Evolutionary conservation across 2,113 vertebrate genomes (phyloP), one percentile per base, ranked within the genome.

Genomic region (Sisor rabdophorus): DNA sequence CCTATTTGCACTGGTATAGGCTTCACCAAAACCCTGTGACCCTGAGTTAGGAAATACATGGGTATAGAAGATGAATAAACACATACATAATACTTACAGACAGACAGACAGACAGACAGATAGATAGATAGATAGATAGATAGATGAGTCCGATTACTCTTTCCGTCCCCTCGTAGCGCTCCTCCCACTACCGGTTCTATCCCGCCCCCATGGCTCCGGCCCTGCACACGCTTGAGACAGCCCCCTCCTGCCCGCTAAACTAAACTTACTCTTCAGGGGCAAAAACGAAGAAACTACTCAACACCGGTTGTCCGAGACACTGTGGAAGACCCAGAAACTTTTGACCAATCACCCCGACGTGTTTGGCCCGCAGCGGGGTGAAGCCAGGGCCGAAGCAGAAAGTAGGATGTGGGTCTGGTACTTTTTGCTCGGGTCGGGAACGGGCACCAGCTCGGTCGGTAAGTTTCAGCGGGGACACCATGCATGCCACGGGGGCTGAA

Each of bases 401-500:
- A 68, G 50, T 75, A 92, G 78, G 89, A 94, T 94, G 94, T 95
- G 93, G 93, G 88, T 93, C 88, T 92, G 93, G 89, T 93, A 92
- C 87, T 88, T 94, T 76, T 83, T 94, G 83, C 89, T 95, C 73
- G 91, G 93, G 86, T 92, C 91, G 85, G 89, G 90, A 72, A 89
- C 89, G 74, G 88, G 90, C 89, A 90, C 87, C 40, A 87, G 84
- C 84, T 92, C 87, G 64, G 92, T 90, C 71, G 94, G 94, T 95
- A 82, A 94, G 94, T 92, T 47, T 20, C 12, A 54, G 20, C 19
- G 70, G 17, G 55, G 65, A 40, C 28, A 44, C 56, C n/a, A 0
- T 47, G 12, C 16, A 70, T 47, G 75, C 56, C 47, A 60, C 54
- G 10, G 26, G 50, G 61, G 44, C 47, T 20, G 30, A 52, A 67